Evolutionary conservation across 2,888 invertebrate genomes (phyloP).

Genomic region (Cataglyphis albicans): DNA sequence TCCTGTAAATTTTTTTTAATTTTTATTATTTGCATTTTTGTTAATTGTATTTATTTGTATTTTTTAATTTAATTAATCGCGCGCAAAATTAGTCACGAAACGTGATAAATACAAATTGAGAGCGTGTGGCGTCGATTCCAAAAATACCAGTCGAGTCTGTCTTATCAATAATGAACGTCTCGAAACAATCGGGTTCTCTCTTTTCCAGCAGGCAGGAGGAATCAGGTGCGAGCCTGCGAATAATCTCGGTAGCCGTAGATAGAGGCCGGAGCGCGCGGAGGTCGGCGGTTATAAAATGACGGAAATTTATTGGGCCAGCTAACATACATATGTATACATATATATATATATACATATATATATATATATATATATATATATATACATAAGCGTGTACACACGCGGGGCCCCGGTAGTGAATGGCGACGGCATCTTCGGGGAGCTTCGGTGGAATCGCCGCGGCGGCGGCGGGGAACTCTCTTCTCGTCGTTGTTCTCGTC

Average conservation of each 20-base stretch:
- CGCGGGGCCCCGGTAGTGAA: constrained; percentile 66
- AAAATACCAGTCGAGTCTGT: background rate
- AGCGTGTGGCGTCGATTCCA: background rate
- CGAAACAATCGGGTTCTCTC: constrained; percentile 4
- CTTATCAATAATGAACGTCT: constrained; percentile 5
- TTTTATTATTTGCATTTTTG: no score
- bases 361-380: no score
- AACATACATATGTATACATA: background rate
- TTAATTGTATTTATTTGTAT: no score
- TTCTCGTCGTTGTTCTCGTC: constrained; percentile 62
- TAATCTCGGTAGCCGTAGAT: constrained; percentile 54
- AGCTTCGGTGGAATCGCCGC: constrained; percentile 44
- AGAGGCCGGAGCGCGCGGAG: constrained; percentile 21
- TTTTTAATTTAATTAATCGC: background rate
- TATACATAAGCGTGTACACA: constrained; percentile 11
- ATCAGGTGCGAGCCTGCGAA: constrained; percentile 28
- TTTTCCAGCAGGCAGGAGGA: constrained; percentile 16
- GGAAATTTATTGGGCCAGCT: constrained; percentile 74
- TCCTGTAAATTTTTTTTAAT: no score
- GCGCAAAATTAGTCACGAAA: background rate
- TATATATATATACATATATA: no score
- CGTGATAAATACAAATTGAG: background rate
- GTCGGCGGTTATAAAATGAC: constrained; percentile 64
- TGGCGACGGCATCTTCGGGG: constrained; percentile 60
- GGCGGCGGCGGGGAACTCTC: constrained; percentile 52